Percentiles rank a stretch among this genome's conserved stretches.
phyloP scores from a whole-genome alignment of 2,888 invertebrate species.

The Clostera curtula region DNA sequence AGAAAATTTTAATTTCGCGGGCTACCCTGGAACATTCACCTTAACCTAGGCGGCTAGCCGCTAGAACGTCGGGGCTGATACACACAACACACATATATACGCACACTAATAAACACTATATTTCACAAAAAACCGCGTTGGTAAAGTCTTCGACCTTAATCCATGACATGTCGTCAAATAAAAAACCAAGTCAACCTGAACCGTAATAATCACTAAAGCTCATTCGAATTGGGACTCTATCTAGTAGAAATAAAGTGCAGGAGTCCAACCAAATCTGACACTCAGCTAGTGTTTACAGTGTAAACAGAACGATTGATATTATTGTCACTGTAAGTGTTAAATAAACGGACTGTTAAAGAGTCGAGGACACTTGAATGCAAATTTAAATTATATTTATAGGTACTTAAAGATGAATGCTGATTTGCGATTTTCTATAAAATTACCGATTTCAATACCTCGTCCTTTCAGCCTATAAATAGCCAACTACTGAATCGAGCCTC shows the following conservation, averaged over 20 bases:
- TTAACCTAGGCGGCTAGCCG: too few species aligned
- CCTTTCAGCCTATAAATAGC: too few species aligned
- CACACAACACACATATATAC: too few species aligned
- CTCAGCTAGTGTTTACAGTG: constrained; percentile 50
- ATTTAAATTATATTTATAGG: constrained; percentile 10
- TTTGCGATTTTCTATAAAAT: constrained; percentile 17
- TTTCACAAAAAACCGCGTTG: constrained; percentile 34
- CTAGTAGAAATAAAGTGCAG: too few species aligned
- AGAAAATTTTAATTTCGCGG: too few species aligned
- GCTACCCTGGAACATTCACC: too few species aligned
- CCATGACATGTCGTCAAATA: constrained; percentile 35
- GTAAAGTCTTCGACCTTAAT: constrained; percentile 52
- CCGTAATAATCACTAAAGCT: constrained; percentile 5
- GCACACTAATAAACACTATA: too few species aligned
- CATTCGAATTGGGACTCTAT: too few species aligned
- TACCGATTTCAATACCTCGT: constrained; percentile 1
- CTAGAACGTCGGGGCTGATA: too few species aligned
- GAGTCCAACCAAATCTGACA: constrained; percentile 12
- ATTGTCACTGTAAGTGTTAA: constrained; percentile 52
- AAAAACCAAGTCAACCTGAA: constrained; percentile 4
- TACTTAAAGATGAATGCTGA: constrained; percentile 22
- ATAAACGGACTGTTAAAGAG: constrained; percentile 39
- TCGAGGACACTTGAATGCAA: constrained; percentile 28
- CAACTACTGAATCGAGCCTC: too few species aligned
- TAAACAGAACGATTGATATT: constrained; percentile 66